phyloP scores from a whole-genome alignment of 2,113 vertebrate species.

The Alethe diademata region DNA sequence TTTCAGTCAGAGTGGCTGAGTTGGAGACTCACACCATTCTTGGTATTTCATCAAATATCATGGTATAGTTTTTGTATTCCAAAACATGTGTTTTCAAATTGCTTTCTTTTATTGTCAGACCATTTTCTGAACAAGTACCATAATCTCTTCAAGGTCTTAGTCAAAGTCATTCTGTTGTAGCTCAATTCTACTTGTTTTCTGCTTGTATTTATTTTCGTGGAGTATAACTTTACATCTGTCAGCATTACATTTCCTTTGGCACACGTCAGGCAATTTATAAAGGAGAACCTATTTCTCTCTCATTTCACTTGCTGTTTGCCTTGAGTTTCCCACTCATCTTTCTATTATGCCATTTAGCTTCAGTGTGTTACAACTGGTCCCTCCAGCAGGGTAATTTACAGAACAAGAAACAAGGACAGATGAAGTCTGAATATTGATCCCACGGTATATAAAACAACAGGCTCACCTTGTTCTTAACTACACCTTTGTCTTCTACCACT shows the following conservation, averaged over 20 bases:
- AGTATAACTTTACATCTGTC: slow-evolving; percentile 28
- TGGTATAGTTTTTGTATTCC: not conserved
- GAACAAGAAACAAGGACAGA: slow-evolving; percentile 45
- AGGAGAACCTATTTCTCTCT: not conserved
- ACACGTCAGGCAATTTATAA: slow-evolving; percentile 44
- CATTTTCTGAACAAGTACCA: not conserved
- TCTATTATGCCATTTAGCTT: not conserved
- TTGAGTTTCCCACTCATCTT: slow-evolving; percentile 32
- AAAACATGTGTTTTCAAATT: not conserved
- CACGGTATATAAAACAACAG: not conserved
- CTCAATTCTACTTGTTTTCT: not conserved
- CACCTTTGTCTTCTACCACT: not conserved
- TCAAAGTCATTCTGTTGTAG: not conserved
- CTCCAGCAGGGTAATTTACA: slow-evolving; percentile 31
- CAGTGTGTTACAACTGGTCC: not conserved
- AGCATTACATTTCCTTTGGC: slow-evolving; percentile 36
- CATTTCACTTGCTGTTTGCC: slow-evolving; percentile 18
- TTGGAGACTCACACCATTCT: not conserved
- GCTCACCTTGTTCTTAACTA: not conserved
- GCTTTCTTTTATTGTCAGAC: not conserved
- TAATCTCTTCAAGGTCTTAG: slow-evolving; percentile 19
- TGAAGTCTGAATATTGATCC: slow-evolving; percentile 39
- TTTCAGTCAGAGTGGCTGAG: not conserved
- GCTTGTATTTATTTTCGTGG: slow-evolving; percentile 8
- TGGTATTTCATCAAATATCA: not conserved